Percentiles rank a stretch among this genome's conserved stretches.
Conservation (phyloP, 2,888 invertebrate genomes). For the Miltochrista miniata region DNA sequence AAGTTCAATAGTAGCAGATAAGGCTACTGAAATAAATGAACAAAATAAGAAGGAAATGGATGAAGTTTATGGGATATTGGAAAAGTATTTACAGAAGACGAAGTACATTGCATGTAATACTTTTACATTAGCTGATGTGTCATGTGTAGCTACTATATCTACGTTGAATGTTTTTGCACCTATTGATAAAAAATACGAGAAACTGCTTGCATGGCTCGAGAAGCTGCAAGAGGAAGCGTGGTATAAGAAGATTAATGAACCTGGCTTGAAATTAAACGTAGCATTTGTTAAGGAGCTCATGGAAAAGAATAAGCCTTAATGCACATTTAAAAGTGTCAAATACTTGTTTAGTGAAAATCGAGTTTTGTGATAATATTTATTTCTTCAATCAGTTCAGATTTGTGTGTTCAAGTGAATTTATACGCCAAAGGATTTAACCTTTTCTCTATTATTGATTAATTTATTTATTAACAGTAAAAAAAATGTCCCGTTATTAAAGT, state of each 20-base stretch:
- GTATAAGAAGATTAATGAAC: slow-evolving; percentile 45
- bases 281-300: slow-evolving; percentile 17
- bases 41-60: slow-evolving; percentile 31
- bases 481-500: too few species aligned
- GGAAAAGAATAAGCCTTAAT: slow-evolving; percentile 13
- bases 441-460: too few species aligned
- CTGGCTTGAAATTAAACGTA: slow-evolving; percentile 33
- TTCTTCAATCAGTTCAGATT: background rate
- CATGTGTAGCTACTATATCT: slow-evolving; percentile 43
- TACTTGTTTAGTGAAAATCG: too few species aligned
- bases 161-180: slow-evolving; percentile 41
- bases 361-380: too few species aligned
- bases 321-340: background rate
- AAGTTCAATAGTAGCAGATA: slow-evolving; percentile 14
- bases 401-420: background rate
- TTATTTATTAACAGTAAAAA: too few species aligned
- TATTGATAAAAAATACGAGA: slow-evolving; percentile 39
- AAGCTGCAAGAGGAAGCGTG: slow-evolving; percentile 40
- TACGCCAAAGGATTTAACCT: too few species aligned
- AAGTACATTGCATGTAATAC: slow-evolving; percentile 41
- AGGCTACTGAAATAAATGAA: slow-evolving; percentile 21
- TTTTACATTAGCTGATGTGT: slow-evolving; percentile 52
- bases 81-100: slow-evolving; percentile 46
- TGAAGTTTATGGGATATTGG: slow-evolving; percentile 45
- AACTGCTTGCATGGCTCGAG: slow-evolving; percentile 41